Percentiles rank a stretch among this genome's conserved stretches.
Conservation (phyloP, 2,888 invertebrate genomes). For the Lobophora halterata region DNA sequence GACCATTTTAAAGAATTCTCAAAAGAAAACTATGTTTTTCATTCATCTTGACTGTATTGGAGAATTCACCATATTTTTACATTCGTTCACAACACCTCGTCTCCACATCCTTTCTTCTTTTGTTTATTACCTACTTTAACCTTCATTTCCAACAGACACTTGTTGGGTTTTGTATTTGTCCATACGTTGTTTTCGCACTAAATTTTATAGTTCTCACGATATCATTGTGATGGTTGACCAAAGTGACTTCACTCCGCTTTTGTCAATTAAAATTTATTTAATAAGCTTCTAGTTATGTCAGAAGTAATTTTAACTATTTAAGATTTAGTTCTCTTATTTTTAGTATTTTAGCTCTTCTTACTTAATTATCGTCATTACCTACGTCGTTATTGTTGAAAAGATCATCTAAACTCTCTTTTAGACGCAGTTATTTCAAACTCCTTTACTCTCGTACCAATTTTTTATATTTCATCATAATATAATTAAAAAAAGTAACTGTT, state of each 20-base stretch:
- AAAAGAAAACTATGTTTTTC: too few species aligned
- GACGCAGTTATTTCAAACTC: too few species aligned
- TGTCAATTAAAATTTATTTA: constrained; percentile 39
- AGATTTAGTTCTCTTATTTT: constrained; percentile 13
- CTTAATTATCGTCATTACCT: background rate
- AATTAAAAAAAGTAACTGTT: too few species aligned
- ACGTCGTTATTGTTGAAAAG: too few species aligned
- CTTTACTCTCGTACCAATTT: too few species aligned
- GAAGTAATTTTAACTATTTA: constrained; percentile 24
- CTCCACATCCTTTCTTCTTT: constrained; percentile 35
- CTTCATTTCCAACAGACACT: constrained; percentile 38
- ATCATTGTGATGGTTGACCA: constrained; percentile 57
- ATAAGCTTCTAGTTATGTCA: constrained; percentile 29
- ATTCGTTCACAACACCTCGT: constrained; percentile 24
- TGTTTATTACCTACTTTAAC: constrained; percentile 21
- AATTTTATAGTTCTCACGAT: constrained; percentile 12
- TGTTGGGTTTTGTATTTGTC: constrained; percentile 54
- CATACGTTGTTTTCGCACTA: constrained; percentile 32
- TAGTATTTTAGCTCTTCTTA: constrained; percentile 22
- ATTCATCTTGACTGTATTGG: too few species aligned
- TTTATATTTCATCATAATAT: too few species aligned
- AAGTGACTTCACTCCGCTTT: constrained; percentile 36
- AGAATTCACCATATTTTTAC: constrained; percentile 6
- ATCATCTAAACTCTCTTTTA: too few species aligned
- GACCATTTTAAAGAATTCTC: too few species aligned